Evolutionary conservation across 2,797 vertebrate species (phyloP).

Genomic region (Coregonus suidteri): DNA sequence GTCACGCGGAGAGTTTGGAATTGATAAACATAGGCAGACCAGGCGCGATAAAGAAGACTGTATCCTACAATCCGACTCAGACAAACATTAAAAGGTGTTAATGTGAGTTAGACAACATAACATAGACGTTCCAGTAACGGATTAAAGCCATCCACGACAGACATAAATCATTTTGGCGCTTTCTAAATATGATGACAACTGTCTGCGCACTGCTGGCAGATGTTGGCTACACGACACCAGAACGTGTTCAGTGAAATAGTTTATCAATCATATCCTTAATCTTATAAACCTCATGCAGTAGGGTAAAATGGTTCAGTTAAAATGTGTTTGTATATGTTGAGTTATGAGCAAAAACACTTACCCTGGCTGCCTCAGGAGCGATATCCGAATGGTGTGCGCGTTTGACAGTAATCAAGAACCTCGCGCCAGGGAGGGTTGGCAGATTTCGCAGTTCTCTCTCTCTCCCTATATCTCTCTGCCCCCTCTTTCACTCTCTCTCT

Average conservation of each 20-base stretch:
- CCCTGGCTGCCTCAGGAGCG: slow-evolving; percentile 60
- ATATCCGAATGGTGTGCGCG: slow-evolving; percentile 64
- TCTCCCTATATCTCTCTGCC: not conserved
- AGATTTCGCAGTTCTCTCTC: slow-evolving; percentile 33
- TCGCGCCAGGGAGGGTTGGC: slow-evolving; percentile 63
- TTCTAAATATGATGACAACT: slow-evolving; percentile 9
- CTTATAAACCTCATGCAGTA: not conserved
- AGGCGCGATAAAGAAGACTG: slow-evolving; percentile 28
- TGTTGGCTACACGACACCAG: slow-evolving; percentile 39
- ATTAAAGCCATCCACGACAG: not conserved
- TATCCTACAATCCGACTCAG: slow-evolving; percentile 26
- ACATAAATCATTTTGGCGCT: slow-evolving; percentile 10
- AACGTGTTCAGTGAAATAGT: slow-evolving; percentile 29
- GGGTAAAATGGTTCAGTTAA: not conserved
- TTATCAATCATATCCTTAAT: slow-evolving; percentile 38
- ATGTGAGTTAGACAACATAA: no score
- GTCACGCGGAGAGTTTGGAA: slow-evolving; percentile 57
- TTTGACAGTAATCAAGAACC: slow-evolving; percentile 66
- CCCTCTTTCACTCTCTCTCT: not conserved
- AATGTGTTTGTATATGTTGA: not conserved
- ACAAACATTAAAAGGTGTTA: not conserved
- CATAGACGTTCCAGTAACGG: not conserved
- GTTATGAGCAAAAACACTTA: slow-evolving; percentile 58
- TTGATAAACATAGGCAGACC: slow-evolving; percentile 54
- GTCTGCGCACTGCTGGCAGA: slow-evolving; percentile 19